A percentile compares a stretch with the other conserved stretches of the same genome.
Conservation (phyloP, 2,888 invertebrate species). For the Leptopilina drosophilae region DNA sequence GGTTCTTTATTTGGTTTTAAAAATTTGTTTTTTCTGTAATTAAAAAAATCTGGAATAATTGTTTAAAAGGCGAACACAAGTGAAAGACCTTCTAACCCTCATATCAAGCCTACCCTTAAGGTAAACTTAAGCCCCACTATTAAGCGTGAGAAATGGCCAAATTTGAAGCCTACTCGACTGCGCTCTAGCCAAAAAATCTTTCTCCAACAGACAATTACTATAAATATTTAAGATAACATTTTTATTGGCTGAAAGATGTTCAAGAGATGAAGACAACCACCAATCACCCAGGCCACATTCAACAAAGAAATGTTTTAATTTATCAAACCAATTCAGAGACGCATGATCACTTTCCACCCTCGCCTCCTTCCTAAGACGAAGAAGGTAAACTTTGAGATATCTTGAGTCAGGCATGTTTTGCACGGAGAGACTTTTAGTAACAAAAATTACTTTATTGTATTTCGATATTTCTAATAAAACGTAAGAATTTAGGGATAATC, state of each 20-base stretch:
- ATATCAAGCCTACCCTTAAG: not conserved
- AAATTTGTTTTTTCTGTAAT: not conserved
- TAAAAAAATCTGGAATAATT: not conserved
- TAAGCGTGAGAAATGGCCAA: not conserved
- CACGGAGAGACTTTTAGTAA: no score
- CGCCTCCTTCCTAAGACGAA: not conserved
- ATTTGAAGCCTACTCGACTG: not conserved
- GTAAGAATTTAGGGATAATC: no score
- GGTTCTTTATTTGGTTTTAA: not conserved
- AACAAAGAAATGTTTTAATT: not conserved
- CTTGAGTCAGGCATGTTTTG: not conserved
- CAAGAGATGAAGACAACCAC: not conserved
- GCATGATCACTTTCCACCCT: not conserved
- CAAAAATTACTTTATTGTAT: no score
- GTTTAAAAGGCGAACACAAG: not conserved
- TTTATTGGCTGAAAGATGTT: not conserved
- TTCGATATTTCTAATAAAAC: no score
- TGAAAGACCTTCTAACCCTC: not conserved
- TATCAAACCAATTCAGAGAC: not conserved
- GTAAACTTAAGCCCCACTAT: not conserved
- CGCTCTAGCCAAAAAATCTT: no score
- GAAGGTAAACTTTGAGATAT: not conserved
- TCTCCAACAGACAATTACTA: not conserved
- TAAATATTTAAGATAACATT: not conserved
- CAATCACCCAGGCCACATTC: not conserved